phyloP scores from a whole-genome alignment of 2,888 invertebrate genomes.

The Epistrophella euchroma region DNA sequence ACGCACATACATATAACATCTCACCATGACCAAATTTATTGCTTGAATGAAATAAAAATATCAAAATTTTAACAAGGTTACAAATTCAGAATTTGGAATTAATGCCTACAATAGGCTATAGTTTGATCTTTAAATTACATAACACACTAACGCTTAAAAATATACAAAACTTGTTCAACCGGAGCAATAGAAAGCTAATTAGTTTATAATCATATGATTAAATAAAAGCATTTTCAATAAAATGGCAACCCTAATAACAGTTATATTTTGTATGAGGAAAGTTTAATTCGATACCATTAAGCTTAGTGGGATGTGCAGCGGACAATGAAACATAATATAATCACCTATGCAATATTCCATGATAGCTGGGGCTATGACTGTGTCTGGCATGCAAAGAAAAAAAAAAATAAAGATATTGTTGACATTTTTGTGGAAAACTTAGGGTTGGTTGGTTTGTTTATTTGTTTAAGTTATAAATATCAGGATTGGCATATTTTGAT shows the following conservation, averaged over 20 bases:
- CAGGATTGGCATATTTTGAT: slow-evolving; percentile 30
- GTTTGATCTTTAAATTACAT: too few relatives aligned
- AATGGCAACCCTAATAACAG: not conserved
- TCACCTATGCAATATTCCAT: slow-evolving; percentile 33
- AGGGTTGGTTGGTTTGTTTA: slow-evolving; percentile 6
- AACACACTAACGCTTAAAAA: too few relatives aligned
- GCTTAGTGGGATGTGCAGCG: slow-evolving; percentile 31
- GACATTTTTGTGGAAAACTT: slow-evolving; percentile 38
- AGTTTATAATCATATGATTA: too few relatives aligned
- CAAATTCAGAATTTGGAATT: too few relatives aligned
- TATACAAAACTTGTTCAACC: too few relatives aligned
- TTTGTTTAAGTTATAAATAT: slow-evolving; percentile 21
- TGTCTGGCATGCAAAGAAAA: not conserved
- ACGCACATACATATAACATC: too few relatives aligned
- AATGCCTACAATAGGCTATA: too few relatives aligned
- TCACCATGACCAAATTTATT: too few relatives aligned
- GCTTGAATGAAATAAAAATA: too few relatives aligned
- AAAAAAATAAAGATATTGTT: slow-evolving; percentile 1
- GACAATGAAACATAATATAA: slow-evolving; percentile 38
- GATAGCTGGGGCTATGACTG: slow-evolving; percentile 7
- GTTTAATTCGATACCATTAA: slow-evolving; percentile 35
- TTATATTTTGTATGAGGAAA: slow-evolving; percentile 10
- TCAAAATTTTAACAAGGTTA: too few relatives aligned
- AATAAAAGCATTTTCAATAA: too few relatives aligned
- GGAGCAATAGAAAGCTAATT: too few relatives aligned